A percentile compares a stretch with the other conserved stretches of the same genome.
Evolutionary conservation across 2,797 vertebrate genomes (phyloP).

Genomic region (Brachyrhaphis roseni): DNA sequence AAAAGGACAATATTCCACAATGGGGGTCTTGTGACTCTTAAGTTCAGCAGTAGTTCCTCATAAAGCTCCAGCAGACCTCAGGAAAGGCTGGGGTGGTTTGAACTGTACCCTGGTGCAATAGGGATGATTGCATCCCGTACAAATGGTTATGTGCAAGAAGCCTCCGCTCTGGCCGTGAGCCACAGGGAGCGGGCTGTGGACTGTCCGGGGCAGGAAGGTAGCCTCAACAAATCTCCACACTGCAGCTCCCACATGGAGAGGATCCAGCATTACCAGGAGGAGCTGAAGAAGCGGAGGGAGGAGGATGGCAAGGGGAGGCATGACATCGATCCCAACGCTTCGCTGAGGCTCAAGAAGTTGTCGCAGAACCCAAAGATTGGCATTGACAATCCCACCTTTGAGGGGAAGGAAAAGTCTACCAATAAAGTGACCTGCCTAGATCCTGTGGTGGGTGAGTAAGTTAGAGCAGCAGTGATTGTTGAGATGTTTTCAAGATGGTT

Average conservation of each 20-base stretch:
- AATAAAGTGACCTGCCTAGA: slow-evolving; percentile 50
- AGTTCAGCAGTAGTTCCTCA: slow-evolving; percentile 23
- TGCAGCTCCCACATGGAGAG: slow-evolving; percentile 87
- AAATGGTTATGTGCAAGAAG: slow-evolving; percentile 90
- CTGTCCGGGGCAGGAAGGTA: slow-evolving; percentile 84
- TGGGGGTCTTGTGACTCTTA: slow-evolving; percentile 55
- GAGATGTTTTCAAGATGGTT: slow-evolving; percentile 10
- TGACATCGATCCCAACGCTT: slow-evolving; percentile 89
- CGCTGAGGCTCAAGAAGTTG: slow-evolving; percentile 91
- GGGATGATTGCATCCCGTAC: slow-evolving; percentile 92
- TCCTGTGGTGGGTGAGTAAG: slow-evolving; percentile 62
- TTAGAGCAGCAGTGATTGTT: not conserved
- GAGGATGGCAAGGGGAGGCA: slow-evolving; percentile 87
- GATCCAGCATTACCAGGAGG: slow-evolving; percentile 92
- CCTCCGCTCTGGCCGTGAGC: slow-evolving; percentile 77
- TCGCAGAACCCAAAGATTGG: slow-evolving; percentile 92
- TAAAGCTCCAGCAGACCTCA: slow-evolving; percentile 38
- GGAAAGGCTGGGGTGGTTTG: slow-evolving; percentile 46
- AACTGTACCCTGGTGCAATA: slow-evolving; percentile 38
- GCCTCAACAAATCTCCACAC: slow-evolving; percentile 78
- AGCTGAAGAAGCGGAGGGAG: slow-evolving; percentile 88
- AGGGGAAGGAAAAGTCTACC: slow-evolving; percentile 75
- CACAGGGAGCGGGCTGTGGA: slow-evolving; percentile 92
- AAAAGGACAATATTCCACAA: slow-evolving; percentile 15
- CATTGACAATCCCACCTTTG: slow-evolving; percentile 95